phyloP scores from a whole-genome alignment of 2,113 vertebrate species.

The Pipra filicauda region DNA sequence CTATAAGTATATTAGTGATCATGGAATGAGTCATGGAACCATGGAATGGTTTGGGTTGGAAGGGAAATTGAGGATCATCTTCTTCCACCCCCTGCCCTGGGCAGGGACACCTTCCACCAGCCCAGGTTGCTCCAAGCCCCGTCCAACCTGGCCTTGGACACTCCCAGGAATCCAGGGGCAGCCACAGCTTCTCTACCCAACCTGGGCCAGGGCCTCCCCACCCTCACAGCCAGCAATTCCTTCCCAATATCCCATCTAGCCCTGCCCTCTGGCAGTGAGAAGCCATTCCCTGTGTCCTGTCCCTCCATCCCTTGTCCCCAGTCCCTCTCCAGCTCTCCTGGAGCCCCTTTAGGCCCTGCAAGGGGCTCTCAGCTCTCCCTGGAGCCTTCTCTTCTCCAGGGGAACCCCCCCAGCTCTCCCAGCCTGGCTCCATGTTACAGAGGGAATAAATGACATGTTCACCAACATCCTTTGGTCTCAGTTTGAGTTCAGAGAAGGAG shows the following conservation, averaged over 20 bases:
- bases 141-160: neutral
- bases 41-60: neutral
- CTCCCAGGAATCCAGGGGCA: neutral
- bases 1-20: fast-evolving
- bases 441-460: neutral
- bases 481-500: neutral
- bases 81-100: neutral
- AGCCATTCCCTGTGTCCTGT: neutral
- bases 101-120: neutral
- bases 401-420: neutral
- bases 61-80: no score
- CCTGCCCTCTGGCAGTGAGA: neutral
- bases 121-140: neutral
- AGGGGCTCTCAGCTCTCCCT: neutral
- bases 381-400: neutral
- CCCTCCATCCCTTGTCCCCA: neutral
- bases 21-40: neutral
- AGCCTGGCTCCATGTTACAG: neutral
- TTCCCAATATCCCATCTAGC: neutral
- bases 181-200: neutral
- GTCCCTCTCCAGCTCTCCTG: neutral
- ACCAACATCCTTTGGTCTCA: neutral
- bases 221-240: neutral
- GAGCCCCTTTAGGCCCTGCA: neutral
- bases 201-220: neutral